Conservation (phyloP, 2,888 invertebrate genomes). For the Cryptocephalus primarius region DNA sequence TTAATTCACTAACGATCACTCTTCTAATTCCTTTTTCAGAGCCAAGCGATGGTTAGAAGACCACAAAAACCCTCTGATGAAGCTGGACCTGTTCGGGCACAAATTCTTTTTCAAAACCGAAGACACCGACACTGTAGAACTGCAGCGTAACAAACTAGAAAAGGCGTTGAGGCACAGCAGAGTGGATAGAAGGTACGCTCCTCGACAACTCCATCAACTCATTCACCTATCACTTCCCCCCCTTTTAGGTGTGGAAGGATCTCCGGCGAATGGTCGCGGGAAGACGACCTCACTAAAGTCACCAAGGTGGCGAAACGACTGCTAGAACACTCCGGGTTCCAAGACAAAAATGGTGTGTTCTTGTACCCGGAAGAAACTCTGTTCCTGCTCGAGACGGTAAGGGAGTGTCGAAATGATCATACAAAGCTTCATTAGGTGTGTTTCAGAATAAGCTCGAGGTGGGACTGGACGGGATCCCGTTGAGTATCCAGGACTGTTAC, state of each 20-base stretch:
- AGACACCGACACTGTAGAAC: conserved; percentile 11
- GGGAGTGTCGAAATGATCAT: conserved; percentile 7
- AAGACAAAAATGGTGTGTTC: conserved; percentile 26
- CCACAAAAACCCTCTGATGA: conserved; percentile 26
- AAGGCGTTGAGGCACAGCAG: conserved; percentile 18
- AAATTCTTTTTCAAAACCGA: conserved; percentile 23
- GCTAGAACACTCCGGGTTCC: conserved; percentile 26
- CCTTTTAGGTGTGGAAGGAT: conserved; percentile 25
- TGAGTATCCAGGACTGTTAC: conserved; percentile 58
- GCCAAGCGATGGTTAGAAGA: conserved; percentile 23
- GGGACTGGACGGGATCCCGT: conserved; percentile 43
- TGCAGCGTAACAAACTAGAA: conserved; percentile 16
- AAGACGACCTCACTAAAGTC: conserved; percentile 20
- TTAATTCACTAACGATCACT: no score
- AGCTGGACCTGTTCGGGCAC: conserved; percentile 17
- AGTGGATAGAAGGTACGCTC: conserved; percentile 26
- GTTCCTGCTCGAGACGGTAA: conserved; percentile 55
- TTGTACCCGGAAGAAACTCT: conserved; percentile 56
- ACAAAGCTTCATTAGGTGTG: neutral
- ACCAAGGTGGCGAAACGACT: conserved; percentile 22
- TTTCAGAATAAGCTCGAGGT: conserved; percentile 51
- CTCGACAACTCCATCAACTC: neutral
- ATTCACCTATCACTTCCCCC: neutral
- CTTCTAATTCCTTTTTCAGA: conserved; percentile 19
- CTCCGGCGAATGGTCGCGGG: conserved; percentile 25